Base-by-base conservation (phyloP, 1,140 invertebrate genomes). In the Phortica variegata region DNA sequence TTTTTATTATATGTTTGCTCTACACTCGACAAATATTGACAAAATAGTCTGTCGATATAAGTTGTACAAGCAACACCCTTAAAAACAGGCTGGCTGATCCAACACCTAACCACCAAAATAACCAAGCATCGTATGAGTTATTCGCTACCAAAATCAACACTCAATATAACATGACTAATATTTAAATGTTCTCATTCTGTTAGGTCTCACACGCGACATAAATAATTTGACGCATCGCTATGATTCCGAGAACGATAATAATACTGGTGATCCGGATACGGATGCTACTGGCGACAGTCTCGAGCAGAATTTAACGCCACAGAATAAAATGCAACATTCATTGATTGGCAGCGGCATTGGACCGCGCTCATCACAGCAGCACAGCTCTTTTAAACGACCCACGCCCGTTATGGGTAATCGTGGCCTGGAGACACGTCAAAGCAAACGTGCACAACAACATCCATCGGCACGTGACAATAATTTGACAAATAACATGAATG, bases 221-320 rank as follows among this genome's bases (percentile, higher is more conserved):
- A 73, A 58, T 37, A 73, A 56, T 44, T 56, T 74, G 41, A 70
- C 62, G 34, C 66, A 71, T 31, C 63, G 72, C 9, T 72, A 63
- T 43, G 84, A 85, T 56, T 83, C 81, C 42, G 82, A 83, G 55
- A 80, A 79, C 49, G 83, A 85, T 52, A 71, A 82, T 6, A 78
- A 81, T 33, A 82, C 83, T 52, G 77, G 80, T 52, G 85, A 84
- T 45, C 84, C 84, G 1, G 84, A 86, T 51, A 85, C 83, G 0
- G 85, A 86, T 61, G 70, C 70, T 21, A 76, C 74, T 5, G 72
- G 71, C 8, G 71, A 76, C 13, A 73, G 66, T 41, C 37, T 73
- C 38, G 66, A 73, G 40, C 62, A 61, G 15, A 56, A 61, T n/a
- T 39, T 61, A 10, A 54, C 51, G 2, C 41, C 38, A 17, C 42